Conservation (phyloP, 2,113 vertebrate genomes). For the Strix aluco region DNA sequence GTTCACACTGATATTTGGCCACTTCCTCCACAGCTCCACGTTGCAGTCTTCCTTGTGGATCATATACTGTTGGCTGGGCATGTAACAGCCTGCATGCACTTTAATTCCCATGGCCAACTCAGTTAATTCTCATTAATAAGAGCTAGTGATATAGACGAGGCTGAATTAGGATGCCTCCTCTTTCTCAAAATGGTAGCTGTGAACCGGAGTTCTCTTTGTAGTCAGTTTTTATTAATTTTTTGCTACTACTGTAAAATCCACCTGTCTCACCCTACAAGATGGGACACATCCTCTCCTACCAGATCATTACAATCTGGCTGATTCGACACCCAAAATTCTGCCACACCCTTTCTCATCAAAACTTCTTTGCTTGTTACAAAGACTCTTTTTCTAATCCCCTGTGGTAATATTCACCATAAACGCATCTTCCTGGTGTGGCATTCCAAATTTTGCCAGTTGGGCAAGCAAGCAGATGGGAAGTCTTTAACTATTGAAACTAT, state of each 20-base stretch:
- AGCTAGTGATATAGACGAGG: background rate
- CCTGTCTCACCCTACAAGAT: background rate
- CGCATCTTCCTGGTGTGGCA: accelerated
- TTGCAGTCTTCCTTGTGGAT: no score
- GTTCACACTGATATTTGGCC: background rate
- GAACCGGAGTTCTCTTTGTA: background rate
- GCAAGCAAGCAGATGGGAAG: background rate
- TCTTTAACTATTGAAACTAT: background rate
- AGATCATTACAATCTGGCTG: background rate
- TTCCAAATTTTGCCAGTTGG: background rate
- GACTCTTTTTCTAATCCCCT: background rate
- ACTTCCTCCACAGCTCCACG: accelerated
- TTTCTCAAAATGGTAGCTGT: background rate
- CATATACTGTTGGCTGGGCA: background rate
- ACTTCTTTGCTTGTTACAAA: background rate
- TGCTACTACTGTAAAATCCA: background rate
- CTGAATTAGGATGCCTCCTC: background rate
- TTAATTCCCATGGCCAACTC: background rate
- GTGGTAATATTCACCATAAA: background rate
- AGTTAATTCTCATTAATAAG: background rate
- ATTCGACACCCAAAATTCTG: background rate
- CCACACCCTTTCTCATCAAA: background rate
- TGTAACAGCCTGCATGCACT: background rate
- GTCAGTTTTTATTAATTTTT: background rate
- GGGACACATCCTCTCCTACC: background rate